Base-by-base conservation (phyloP, 2,797 vertebrate species). In the Sebastes steindachneri region DNA sequence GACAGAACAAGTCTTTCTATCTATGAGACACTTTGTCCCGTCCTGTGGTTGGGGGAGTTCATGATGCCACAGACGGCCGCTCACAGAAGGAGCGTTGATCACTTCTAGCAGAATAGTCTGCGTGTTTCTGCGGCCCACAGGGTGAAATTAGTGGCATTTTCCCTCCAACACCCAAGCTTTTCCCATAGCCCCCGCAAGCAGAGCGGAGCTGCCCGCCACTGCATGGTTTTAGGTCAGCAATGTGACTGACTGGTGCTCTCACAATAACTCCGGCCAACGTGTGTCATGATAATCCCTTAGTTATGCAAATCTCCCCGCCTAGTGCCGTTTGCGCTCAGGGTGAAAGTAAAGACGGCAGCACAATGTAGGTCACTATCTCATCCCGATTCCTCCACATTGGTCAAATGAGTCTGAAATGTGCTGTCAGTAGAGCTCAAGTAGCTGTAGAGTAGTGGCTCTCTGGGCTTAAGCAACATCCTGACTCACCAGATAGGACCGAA, bases 91-190 rank as follows among this genome's bases (percentile, higher is more conserved):
- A 87, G 82, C 86, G 79, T 86, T 80, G 82, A 92, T 88, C 66
- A 35, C 87, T 90, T 86, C 87, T 85, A 35, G 64, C 79, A 79
- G 89, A 96, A 97, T 97, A 94, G 95, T 95, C 96, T 89, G 93
- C 96, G 95, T 98, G 94, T 95, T 95, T 93, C 68, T 86, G 76
- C 95, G 89, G 91, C 98, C 97, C 96, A 98, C 98, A 80, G 91
- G 87, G 82, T 84, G 93, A 91, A 95, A 96, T 96, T 94, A 95
- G 94, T 95, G 94, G 95, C 96, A 98, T 97, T 96, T 90, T 95
- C 96, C 95, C 96, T 96, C 96, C 92, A 96, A 97, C 89, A 90
- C 91, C 93, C 93, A 94, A 93, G 96, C 96, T 96, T 97, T 96
- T 96, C 96, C 96, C 96, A 96, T 88, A 92, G 92, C 91, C 93